Conservation (phyloP, 2,113 vertebrate species). For the Callorhinus ursinus region DNA sequence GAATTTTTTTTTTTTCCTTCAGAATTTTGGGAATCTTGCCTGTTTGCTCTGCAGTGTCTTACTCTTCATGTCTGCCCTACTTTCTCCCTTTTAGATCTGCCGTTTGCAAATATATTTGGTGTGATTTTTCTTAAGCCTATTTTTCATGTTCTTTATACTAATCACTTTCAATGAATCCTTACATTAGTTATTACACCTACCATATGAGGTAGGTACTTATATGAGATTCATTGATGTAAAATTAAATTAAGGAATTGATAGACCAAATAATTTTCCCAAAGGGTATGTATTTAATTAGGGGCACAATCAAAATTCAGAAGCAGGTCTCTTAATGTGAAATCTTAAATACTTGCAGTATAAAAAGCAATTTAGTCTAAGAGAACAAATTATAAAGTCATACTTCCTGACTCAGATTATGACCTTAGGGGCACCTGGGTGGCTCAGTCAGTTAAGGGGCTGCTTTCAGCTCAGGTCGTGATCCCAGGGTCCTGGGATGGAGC, state of each 20-base stretch:
- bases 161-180: background rate
- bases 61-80: background rate
- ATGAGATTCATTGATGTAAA: conserved; percentile 2
- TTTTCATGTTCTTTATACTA: background rate
- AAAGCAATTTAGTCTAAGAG: background rate
- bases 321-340: background rate
- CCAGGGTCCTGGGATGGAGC: too few relatives aligned
- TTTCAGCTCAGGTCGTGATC: too few relatives aligned
- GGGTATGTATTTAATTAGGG: background rate
- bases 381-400: background rate
- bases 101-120: background rate
- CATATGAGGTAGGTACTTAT: background rate
- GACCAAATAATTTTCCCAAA: background rate
- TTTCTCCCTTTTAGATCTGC: background rate
- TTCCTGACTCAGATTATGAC: background rate
- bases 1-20: background rate
- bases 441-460: too few relatives aligned
- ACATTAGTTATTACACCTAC: background rate
- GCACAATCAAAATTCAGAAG: background rate
- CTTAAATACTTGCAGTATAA: background rate
- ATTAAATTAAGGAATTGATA: conserved; percentile 37
- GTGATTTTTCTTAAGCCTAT: background rate
- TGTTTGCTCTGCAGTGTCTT: background rate
- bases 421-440: background rate
- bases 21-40: background rate